These are phyloP conservation scores for Clarias pachynema DNA, from an alignment of 2,797 vertebrate species.

Conservation along the genomic window DNA sequence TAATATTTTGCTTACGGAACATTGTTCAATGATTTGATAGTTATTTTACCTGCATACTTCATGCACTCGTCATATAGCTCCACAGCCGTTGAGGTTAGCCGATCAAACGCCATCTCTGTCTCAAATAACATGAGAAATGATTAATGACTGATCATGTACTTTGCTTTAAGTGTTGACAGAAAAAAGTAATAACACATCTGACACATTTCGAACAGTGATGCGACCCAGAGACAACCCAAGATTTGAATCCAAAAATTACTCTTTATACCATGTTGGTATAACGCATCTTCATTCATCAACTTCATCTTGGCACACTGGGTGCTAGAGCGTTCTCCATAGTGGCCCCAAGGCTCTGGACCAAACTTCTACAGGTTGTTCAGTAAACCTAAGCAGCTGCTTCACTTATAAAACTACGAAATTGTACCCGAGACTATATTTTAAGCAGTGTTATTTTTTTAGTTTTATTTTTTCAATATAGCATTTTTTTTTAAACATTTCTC, in stretches of 20 bases:
- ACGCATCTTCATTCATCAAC: neutral
- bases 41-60: constrained; percentile 85
- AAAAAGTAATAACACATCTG: neutral
- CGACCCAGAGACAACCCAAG: neutral
- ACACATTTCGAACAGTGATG: neutral
- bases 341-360: too few species aligned
- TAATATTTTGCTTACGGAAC: neutral
- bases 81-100: constrained; percentile 82
- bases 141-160: neutral
- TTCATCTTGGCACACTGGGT: neutral
- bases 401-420: too few species aligned
- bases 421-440: too few species aligned
- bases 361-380: too few species aligned
- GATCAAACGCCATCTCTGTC: constrained; percentile 83
- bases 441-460: too few species aligned
- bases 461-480: too few species aligned
- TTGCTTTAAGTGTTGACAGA: neutral
- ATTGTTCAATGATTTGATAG: neutral
- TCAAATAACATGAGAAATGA: constrained; percentile 8
- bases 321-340: too few species aligned
- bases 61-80: constrained; percentile 87
- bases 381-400: too few species aligned
- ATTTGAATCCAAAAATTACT: neutral
- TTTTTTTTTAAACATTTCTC: too few species aligned
- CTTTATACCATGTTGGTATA: neutral